These are phyloP conservation scores for Heteromurus nitidus DNA, from an alignment of 2,888 invertebrate genomes.

Conservation along the genomic window DNA sequence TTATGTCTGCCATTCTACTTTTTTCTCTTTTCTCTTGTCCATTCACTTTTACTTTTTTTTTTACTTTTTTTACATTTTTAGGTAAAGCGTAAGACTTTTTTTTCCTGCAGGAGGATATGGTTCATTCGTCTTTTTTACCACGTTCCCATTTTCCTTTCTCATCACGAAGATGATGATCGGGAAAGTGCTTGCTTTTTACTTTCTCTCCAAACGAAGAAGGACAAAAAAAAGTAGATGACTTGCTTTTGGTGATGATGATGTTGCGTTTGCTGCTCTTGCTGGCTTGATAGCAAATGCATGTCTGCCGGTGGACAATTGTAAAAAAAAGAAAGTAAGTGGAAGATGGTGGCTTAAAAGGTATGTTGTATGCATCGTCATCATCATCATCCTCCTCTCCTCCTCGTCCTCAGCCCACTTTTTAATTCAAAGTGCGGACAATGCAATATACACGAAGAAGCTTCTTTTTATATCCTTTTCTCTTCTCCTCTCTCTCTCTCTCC, in stretches of 20 bases:
- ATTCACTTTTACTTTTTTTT: neutral
- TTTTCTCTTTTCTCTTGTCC: neutral
- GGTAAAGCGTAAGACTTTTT: neutral
- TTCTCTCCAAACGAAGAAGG: slow-evolving; percentile 14
- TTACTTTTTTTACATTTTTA: neutral
- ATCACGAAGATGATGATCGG: slow-evolving; percentile 41
- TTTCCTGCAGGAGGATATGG: slow-evolving; percentile 3
- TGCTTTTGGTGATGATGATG: slow-evolving; percentile 30
- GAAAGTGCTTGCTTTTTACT: slow-evolving; percentile 41
- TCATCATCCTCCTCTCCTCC: neutral
- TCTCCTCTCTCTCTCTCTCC: slow-evolving; percentile 6
- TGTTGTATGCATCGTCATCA: no score
- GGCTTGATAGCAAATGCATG: neutral
- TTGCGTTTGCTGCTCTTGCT: slow-evolving; percentile 23
- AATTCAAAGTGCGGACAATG: slow-evolving; percentile 7
- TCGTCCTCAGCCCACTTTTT: neutral
- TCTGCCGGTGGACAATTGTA: neutral
- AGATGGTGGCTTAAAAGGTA: no score
- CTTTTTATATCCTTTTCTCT: no score
- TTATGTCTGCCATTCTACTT: neutral
- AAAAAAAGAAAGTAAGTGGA: no score
- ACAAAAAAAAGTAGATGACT: slow-evolving; percentile 36
- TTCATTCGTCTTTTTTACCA: slow-evolving; percentile 37
- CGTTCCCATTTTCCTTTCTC: slow-evolving; percentile 47
- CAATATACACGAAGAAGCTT: no score